Base-by-base conservation (phyloP, 1,140 invertebrate species). In the Drosophila lacteicornis region DNA sequence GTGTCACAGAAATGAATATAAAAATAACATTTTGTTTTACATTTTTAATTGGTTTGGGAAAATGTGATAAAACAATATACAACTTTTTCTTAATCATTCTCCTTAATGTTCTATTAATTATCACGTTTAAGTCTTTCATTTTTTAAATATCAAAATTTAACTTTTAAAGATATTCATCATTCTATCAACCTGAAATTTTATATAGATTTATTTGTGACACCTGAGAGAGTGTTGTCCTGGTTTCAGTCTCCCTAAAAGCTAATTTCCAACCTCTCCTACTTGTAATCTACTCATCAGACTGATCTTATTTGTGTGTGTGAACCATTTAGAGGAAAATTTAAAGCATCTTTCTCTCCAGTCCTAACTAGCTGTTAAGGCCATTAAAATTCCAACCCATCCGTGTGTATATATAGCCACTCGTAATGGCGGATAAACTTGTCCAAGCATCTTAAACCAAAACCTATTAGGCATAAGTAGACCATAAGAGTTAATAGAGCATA, bases 401-500 rank as follows among this genome's bases (percentile, higher is more conserved):
- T 60, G 67, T 73, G 51, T 55, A 56, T 56, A 40, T 40, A 38
- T 73, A 80, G 17, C 68, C 65, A 69, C 68, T 57, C 33, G 22
- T 56, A 57, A 55, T 69, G 36, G 51, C 33, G 25, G 19, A 49
- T 69, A 43, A 81, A 82, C 70, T 74, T 80, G 80, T 82, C 80
- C 77, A 84, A 75, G 61, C 66, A 82, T 74, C 47, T 47, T 68
- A 78, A 88, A 69, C 77, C 57, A 81, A 84, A 84, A 79, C 70
- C 50, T 71, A 60, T 75, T 65, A 76, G 12, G 36, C 40, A 61
- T 85, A 85, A 87, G 40, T 65, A 69, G 61, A 62, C 33, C 40
- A 55, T 81, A 76, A 84, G 69, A 85, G 51, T 85, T 85, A 85
- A 90, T 90, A 79, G 81, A 85, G 75, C 85, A 84, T 79, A 90